Evolutionary conservation across 1,140 invertebrate genomes (phyloP).

Genomic region (Drosophila malerkotliana): DNA sequence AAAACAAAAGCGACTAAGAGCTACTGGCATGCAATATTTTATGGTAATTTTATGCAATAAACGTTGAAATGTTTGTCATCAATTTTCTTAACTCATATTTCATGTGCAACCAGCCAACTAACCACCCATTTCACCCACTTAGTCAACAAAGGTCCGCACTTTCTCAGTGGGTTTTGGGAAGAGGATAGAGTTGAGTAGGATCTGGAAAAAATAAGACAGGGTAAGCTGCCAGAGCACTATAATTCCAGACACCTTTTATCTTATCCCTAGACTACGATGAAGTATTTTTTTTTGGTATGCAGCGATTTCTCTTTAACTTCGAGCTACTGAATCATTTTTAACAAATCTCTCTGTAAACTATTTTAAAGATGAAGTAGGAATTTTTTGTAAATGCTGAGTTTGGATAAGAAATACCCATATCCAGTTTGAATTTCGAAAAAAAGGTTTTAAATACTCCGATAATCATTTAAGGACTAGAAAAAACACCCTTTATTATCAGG

Average conservation of each 20-base stretch:
- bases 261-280: constrained; percentile 23
- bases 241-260: constrained; percentile 54
- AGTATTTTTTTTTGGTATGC: neutral
- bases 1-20: constrained; percentile 27
- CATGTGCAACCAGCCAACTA: constrained; percentile 55
- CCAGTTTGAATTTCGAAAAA: too few species aligned
- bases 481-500: constrained; percentile 37
- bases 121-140: constrained; percentile 1
- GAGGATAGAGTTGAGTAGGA: neutral
- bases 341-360: neutral
- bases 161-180: neutral
- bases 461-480: neutral
- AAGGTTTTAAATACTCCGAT: too few species aligned
- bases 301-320: neutral
- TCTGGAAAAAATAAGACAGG: constrained; percentile 1
- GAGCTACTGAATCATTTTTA: neutral
- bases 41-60: constrained; percentile 83
- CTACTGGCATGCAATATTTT: constrained; percentile 73
- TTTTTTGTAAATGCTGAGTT: neutral
- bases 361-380: neutral
- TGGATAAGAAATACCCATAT: neutral
- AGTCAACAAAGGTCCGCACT: constrained; percentile 34
- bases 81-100: constrained; percentile 82
- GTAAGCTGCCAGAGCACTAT: constrained; percentile 29
- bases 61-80: constrained; percentile 81